Evolutionary conservation across 2,797 vertebrate genomes (phyloP).

Genomic region (Phrynocephalus forsythii): DNA sequence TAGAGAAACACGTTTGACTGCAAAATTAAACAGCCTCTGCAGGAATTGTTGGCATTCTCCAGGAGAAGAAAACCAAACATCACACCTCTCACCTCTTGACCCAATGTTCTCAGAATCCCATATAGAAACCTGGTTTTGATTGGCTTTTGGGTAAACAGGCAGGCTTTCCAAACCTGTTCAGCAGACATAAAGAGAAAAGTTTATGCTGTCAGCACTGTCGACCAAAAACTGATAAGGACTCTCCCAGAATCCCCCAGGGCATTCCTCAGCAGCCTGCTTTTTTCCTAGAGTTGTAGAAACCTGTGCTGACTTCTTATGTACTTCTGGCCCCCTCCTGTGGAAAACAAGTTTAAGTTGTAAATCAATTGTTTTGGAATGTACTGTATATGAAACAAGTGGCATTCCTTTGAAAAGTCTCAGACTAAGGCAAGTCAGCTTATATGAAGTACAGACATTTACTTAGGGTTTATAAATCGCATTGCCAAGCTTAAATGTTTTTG

Average conservation of each 20-base stretch:
- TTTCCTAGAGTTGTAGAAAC: not conserved
- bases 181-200: slow-evolving; percentile 57
- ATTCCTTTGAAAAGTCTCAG: rapidly evolving
- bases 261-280: slow-evolving; percentile 58
- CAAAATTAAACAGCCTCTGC: slow-evolving; percentile 74
- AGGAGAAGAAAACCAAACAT: slow-evolving; percentile 76
- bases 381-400: not conserved
- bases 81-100: slow-evolving; percentile 79
- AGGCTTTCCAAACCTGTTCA: slow-evolving; percentile 70
- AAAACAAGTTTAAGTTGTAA: slow-evolving; percentile 50
- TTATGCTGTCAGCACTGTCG: slow-evolving; percentile 68
- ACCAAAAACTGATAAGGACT: slow-evolving; percentile 70
- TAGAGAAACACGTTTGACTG: slow-evolving; percentile 77
- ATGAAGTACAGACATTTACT: not conserved
- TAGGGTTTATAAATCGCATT: not conserved
- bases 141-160: slow-evolving; percentile 71
- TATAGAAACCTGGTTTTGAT: slow-evolving; percentile 69
- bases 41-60: slow-evolving; percentile 74
- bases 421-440: not conserved
- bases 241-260: slow-evolving; percentile 62
- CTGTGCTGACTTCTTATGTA: slow-evolving; percentile 45
- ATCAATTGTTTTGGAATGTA: slow-evolving; percentile 30
- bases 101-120: slow-evolving; percentile 70
- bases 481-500: not conserved
- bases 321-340: not conserved